These are phyloP conservation scores for Zaprionus ghesquierei DNA, from an alignment of 1,140 invertebrate species.

Conservation along the genomic window DNA sequence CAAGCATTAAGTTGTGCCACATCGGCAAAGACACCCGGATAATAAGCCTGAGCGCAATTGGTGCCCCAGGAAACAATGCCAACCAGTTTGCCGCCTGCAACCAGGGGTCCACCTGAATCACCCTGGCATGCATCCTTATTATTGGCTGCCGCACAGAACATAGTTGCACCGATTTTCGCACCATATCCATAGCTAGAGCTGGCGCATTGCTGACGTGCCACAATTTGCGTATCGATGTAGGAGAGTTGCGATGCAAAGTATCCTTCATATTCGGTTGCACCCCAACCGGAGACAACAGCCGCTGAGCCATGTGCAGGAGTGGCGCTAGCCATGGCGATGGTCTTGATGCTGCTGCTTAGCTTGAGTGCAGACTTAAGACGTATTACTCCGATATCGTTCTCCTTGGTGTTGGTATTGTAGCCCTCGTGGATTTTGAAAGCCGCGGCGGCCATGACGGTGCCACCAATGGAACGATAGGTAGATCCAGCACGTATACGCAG, in stretches of 20 bases:
- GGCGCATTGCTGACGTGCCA: conserved; percentile 39
- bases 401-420: conserved; percentile 25
- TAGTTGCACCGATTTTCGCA: conserved; percentile 35
- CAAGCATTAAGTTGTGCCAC: conserved; percentile 47
- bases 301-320: conserved; percentile 47
- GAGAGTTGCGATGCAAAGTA: conserved; percentile 34
- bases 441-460: conserved; percentile 36
- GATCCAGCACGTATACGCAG: conserved; percentile 56
- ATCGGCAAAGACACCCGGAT: conserved; percentile 53
- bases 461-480: conserved; percentile 30
- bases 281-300: conserved; percentile 83
- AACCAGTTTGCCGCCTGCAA: conserved; percentile 53
- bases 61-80: conserved; percentile 64
- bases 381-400: conserved; percentile 84
- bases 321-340: conserved; percentile 62
- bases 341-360: conserved; percentile 73
- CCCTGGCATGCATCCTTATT: conserved; percentile 71
- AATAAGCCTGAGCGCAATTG: conserved; percentile 42
- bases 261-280: conserved; percentile 30
- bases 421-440: conserved; percentile 48
- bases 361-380: conserved; percentile 68
- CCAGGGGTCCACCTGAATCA: conserved; percentile 72
- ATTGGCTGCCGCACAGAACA: conserved; percentile 60
- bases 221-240: conserved; percentile 57
- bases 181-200: conserved; percentile 60